Conservation (phyloP, 2,888 invertebrate genomes). For the Cosmorhoe ocellata region DNA sequence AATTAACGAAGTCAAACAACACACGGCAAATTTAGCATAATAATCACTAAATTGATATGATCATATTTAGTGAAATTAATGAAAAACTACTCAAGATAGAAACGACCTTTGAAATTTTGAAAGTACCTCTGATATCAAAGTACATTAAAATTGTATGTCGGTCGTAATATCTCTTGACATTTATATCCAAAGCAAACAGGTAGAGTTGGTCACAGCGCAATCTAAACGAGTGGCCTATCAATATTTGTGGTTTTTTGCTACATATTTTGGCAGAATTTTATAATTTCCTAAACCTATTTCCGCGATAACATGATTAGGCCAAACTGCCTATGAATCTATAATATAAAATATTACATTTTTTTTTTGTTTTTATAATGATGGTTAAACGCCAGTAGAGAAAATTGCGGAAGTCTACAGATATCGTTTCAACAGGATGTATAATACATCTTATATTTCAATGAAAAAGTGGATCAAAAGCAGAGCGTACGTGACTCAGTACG, state of each 20-base stretch:
- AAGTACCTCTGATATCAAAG: no score
- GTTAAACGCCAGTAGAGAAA: no score
- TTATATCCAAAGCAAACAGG: constrained; percentile 18
- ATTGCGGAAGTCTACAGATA: no score
- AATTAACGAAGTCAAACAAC: constrained; percentile 11
- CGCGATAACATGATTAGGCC: no score
- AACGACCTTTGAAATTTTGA: background rate
- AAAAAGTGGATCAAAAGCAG: constrained; percentile 33
- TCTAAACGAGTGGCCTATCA: constrained; percentile 15
- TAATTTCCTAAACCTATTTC: background rate
- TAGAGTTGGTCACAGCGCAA: constrained; percentile 7
- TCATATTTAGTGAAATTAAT: no score
- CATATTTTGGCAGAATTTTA: constrained; percentile 23
- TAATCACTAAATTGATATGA: no score
- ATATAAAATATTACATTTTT: no score
- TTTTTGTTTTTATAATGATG: no score
- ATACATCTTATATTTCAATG: no score
- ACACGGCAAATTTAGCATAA: constrained; percentile 7
- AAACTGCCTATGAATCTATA: no score
- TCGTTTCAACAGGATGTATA: no score
- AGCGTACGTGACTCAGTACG: constrained; percentile 33
- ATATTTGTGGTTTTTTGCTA: constrained; percentile 24
- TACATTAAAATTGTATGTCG: background rate
- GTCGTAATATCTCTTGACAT: constrained; percentile 26
- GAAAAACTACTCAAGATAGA: no score